Evolutionary conservation across 2,797 vertebrate species (phyloP).

Genomic region (Brachymystax lenok): DNA sequence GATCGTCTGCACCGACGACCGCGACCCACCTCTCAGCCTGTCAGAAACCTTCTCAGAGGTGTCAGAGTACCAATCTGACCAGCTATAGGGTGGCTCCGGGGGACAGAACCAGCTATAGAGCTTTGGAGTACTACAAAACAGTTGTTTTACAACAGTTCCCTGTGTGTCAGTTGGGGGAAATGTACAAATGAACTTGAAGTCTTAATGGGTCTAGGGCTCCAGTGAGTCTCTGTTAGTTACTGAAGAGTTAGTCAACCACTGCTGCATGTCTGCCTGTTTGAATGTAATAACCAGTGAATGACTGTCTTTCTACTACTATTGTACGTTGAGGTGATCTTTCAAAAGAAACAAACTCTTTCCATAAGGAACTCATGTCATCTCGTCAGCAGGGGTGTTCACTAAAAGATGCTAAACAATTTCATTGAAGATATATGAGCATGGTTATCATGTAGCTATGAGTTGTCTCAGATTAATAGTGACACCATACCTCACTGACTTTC

Average conservation of each 20-base stretch:
- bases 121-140: neutral
- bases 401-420: neutral
- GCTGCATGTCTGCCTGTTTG: slow-evolving; percentile 43
- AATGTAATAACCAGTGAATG: slow-evolving; percentile 30
- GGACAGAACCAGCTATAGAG: neutral
- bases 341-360: slow-evolving; percentile 3
- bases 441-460: neutral
- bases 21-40: slow-evolving; percentile 82
- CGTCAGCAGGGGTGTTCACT: neutral
- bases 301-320: slow-evolving; percentile 5
- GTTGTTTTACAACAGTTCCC: neutral
- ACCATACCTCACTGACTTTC: too few relatives aligned
- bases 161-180: neutral
- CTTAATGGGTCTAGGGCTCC: neutral
- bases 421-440: slow-evolving; percentile 7
- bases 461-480: neutral
- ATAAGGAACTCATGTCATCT: slow-evolving; percentile 11
- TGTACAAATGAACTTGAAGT: neutral
- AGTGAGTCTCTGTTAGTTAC: neutral
- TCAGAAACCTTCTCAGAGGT: slow-evolving; percentile 77
- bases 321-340: slow-evolving; percentile 15
- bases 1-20: slow-evolving; percentile 77
- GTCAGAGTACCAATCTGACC: slow-evolving; percentile 71
- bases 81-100: slow-evolving; percentile 32
- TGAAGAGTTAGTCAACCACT: slow-evolving; percentile 8